These are phyloP conservation scores for Neoniphon sammara DNA, from an alignment of 2,797 vertebrate genomes.

Conservation along the genomic window DNA sequence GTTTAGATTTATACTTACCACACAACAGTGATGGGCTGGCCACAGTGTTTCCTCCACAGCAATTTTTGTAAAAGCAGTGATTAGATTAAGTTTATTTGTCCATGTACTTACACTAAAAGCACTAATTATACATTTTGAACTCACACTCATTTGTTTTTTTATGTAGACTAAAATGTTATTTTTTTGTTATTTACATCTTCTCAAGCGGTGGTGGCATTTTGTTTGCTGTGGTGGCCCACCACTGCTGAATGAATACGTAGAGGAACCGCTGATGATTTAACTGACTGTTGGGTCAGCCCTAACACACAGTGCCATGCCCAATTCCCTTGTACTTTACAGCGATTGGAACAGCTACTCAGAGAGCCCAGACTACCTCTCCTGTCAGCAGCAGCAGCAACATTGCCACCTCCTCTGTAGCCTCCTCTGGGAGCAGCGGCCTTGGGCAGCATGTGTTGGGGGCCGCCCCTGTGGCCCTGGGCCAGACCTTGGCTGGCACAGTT, in stretches of 20 bases:
- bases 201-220: not conserved
- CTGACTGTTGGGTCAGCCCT: constrained; percentile 65
- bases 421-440: constrained; percentile 79
- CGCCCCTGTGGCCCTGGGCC: constrained; percentile 85
- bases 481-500: constrained; percentile 83
- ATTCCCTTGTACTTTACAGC: constrained; percentile 90
- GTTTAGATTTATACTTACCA: constrained; percentile 19
- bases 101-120: not conserved
- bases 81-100: too few relatives aligned
- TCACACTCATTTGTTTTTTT: not conserved
- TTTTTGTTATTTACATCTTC: not conserved
- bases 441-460: constrained; percentile 85
- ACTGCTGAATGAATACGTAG: constrained; percentile 42
- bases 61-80: not conserved
- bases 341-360: constrained; percentile 87
- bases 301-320: constrained; percentile 77
- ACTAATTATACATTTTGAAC: not conserved
- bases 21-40: constrained; percentile 53
- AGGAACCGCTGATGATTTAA: constrained; percentile 50
- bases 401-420: constrained; percentile 74
- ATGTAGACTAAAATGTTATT: not conserved
- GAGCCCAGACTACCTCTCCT: constrained; percentile 85
- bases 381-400: constrained; percentile 78
- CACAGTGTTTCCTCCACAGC: not conserved
- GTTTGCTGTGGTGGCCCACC: constrained; percentile 42